Evolutionary conservation across 2,113 vertebrate genomes (phyloP).

Genomic region (Plecotus auritus): DNA sequence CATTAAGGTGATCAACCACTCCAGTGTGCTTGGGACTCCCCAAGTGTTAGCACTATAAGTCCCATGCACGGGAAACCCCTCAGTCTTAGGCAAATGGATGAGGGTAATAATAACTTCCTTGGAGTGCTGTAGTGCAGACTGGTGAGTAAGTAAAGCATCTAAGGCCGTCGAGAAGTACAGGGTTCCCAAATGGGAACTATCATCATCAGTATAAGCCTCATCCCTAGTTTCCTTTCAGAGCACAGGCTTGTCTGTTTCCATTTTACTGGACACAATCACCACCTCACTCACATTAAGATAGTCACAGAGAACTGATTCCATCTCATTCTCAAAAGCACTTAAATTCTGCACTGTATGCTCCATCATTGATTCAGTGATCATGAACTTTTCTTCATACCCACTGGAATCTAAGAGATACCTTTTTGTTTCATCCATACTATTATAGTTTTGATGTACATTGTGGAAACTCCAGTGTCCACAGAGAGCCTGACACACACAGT

Average conservation of each 20-base stretch:
- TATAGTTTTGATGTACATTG: background rate
- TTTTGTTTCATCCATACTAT: background rate
- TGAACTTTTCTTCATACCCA: background rate
- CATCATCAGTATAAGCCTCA: conserved; percentile 35
- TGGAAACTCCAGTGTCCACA: background rate
- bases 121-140: background rate
- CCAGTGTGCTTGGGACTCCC: background rate
- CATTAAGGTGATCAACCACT: background rate
- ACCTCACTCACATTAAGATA: background rate
- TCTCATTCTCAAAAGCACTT: background rate
- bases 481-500: background rate
- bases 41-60: background rate
- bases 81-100: background rate
- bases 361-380: background rate
- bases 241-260: background rate
- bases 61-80: background rate
- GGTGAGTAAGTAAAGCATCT: background rate
- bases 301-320: conserved; percentile 28
- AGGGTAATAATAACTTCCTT: background rate
- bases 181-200: conserved; percentile 15
- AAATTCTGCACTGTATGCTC: background rate
- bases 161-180: background rate
- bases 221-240: conserved; percentile 6
- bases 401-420: background rate
- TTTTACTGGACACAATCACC: conserved; percentile 47